phyloP scores from a whole-genome alignment of 2,113 vertebrate genomes.

The Dromaius novaehollandiae region DNA sequence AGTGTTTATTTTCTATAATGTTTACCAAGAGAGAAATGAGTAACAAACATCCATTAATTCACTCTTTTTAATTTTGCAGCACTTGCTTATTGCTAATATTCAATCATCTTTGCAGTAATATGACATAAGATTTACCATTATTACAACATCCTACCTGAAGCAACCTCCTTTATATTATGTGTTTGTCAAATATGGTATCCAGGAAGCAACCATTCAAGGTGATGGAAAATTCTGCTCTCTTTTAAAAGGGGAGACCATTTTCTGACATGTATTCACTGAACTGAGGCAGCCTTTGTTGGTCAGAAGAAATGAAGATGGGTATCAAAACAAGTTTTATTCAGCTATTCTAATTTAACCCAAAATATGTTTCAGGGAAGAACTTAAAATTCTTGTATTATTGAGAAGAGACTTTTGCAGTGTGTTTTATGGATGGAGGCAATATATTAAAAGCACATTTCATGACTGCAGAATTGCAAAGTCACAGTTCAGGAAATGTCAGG shows the following conservation, averaged over 20 bases:
- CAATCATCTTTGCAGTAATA: constrained; percentile 28
- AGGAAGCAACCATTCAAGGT: constrained; percentile 21
- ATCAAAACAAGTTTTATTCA: neutral
- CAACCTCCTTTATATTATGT: neutral
- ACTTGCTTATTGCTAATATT: constrained; percentile 12
- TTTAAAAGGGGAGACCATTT: neutral
- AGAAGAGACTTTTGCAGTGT: neutral
- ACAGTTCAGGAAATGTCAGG: neutral
- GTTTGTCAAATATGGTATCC: constrained; percentile 2
- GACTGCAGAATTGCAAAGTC: neutral
- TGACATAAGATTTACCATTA: neutral
- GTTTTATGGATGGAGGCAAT: neutral
- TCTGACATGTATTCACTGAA: neutral
- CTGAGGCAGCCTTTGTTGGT: neutral
- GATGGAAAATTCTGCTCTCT: neutral
- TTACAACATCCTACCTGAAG: neutral
- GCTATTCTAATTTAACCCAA: neutral
- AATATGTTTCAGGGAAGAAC: neutral
- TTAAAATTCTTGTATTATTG: neutral
- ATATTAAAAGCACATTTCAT: neutral
- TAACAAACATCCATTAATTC: neutral
- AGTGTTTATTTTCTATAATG: neutral
- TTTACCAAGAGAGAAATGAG: neutral
- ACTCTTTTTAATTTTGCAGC: neutral
- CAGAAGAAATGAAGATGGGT: neutral